These are phyloP conservation scores for Ctenosaura bakeri DNA, from an alignment of 2,797 vertebrate genomes.

Conservation along the genomic window DNA sequence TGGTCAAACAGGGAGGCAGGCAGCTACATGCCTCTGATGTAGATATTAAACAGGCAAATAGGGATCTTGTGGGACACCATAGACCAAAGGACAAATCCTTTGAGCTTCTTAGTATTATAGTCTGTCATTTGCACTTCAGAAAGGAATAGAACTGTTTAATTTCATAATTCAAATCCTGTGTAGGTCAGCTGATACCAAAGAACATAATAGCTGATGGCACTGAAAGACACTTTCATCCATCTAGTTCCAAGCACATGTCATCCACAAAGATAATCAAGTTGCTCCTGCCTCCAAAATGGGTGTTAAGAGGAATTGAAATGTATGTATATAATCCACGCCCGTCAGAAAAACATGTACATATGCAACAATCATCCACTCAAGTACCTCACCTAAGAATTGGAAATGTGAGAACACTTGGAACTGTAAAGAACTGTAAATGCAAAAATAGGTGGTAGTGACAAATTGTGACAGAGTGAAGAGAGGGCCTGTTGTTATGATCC, in stretches of 20 bases:
- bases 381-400: not conserved
- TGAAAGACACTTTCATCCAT: not conserved
- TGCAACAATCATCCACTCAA: not conserved
- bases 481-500: conserved; percentile 33
- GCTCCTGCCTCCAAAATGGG: not conserved
- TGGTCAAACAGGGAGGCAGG: no score
- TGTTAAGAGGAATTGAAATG: not conserved
- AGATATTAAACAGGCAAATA: not conserved
- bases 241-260: not conserved
- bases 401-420: no score
- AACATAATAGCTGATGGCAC: no score
- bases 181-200: not conserved
- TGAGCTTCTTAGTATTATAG: not conserved
- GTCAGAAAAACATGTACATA: not conserved
- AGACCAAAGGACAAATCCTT: not conserved
- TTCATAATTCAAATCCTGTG: not conserved
- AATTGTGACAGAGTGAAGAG: no score
- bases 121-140: not conserved
- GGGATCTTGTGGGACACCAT: not conserved
- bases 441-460: no score
- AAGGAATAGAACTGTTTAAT: not conserved
- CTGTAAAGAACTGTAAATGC: no score
- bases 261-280: not conserved
- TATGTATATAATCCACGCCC: not conserved
- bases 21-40: not conserved